Conservation (phyloP, 2,113 vertebrate species). For the Ameiurus melas region DNA sequence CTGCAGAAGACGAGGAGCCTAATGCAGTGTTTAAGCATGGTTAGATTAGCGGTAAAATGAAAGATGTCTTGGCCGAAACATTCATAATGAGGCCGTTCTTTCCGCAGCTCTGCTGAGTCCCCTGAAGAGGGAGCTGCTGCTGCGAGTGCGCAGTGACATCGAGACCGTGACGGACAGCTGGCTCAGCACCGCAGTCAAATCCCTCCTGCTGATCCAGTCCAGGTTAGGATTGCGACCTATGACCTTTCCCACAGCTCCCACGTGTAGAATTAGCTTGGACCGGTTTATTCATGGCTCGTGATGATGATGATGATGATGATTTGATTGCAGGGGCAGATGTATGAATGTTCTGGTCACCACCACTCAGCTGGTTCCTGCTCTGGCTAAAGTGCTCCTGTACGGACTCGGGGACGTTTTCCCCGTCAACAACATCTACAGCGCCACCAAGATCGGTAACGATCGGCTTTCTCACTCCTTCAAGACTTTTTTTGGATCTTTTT, state of each 20-base stretch:
- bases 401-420: slow-evolving; percentile 94
- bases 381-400: slow-evolving; percentile 96
- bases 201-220: slow-evolving; percentile 93
- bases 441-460: slow-evolving; percentile 92
- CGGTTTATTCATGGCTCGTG: neutral
- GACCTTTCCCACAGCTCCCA: too few species aligned
- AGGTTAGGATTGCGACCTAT: slow-evolving; percentile 71
- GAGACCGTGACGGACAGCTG: slow-evolving; percentile 94
- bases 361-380: slow-evolving; percentile 94
- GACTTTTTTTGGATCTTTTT: neutral
- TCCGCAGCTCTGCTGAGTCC: slow-evolving; percentile 86
- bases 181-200: slow-evolving; percentile 94
- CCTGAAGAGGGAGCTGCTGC: slow-evolving; percentile 86
- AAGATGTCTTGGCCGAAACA: neutral
- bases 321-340: slow-evolving; percentile 83
- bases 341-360: slow-evolving; percentile 97
- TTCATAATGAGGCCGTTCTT: neutral
- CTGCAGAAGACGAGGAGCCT: neutral
- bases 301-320: neutral
- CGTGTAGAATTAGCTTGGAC: neutral
- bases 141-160: slow-evolving; percentile 86
- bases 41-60: neutral
- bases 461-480: neutral
- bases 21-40: neutral
- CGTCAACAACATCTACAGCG: slow-evolving; percentile 98